Conservation (phyloP, 2,113 vertebrate genomes). For the Eptatretus burgeri region DNA sequence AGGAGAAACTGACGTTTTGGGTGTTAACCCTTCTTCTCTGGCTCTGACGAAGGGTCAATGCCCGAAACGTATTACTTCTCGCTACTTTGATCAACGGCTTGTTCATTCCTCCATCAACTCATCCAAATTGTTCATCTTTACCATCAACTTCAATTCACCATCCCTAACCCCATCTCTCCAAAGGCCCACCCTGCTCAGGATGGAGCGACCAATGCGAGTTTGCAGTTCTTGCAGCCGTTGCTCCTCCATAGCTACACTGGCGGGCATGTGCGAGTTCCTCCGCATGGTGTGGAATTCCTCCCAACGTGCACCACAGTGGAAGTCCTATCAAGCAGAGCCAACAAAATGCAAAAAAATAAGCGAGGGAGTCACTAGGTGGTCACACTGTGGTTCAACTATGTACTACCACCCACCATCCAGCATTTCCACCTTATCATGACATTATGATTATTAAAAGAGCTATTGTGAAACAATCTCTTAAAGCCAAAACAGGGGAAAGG, state of each 20-base stretch:
- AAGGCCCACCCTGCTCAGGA: constrained; percentile 54
- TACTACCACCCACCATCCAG: background rate
- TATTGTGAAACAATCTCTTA: too few relatives aligned
- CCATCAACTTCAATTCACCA: too few relatives aligned
- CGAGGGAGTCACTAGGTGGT: too few relatives aligned
- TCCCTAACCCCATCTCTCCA: background rate
- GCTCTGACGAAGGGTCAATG: too few relatives aligned
- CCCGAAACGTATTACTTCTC: too few relatives aligned
- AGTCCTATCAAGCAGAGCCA: background rate
- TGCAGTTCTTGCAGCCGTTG: constrained; percentile 47
- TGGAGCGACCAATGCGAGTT: constrained; percentile 65
- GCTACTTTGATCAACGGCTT: too few relatives aligned
- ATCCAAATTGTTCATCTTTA: too few relatives aligned
- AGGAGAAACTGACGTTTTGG: too few relatives aligned
- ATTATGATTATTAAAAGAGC: too few relatives aligned
- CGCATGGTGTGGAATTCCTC: constrained; percentile 52
- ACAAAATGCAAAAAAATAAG: background rate
- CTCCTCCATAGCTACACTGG: constrained; percentile 56
- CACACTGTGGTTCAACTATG: background rate
- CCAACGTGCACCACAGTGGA: constrained; percentile 37
- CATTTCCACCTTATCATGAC: background rate
- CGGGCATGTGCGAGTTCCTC: constrained; percentile 43
- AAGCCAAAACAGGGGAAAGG: too few relatives aligned
- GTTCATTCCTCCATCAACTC: too few relatives aligned
- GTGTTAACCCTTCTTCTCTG: too few relatives aligned